Evolutionary conservation across 1,140 invertebrate species (phyloP), one percentile per base, ranked within the genome.

Genomic region (Carposina sasakii): DNA sequence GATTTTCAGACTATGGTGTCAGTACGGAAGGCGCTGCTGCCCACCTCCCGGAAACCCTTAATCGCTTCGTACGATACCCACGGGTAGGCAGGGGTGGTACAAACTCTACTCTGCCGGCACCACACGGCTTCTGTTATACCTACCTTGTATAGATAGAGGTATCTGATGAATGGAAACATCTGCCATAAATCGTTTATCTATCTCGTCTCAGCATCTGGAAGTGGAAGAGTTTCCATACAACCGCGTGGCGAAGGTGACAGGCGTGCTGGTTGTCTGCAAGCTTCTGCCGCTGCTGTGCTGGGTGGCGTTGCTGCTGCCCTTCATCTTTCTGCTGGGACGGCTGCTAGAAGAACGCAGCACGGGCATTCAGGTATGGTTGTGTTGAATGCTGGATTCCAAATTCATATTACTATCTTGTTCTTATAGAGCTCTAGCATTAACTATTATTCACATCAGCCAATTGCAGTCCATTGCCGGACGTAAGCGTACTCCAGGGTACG

Each of bases 361-460:
- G 2, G 76, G 76, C 1, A 68, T 79, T 30, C 65, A 71, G 62
- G 76, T 75, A 36, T 30, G 23, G n/a, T 52, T 6, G 24, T 12
- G 6, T 28, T 28, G 24, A 28, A 28, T 6, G 24, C 12, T 28
- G 12, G 12, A 28, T 6, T 12, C 6, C 6, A 28, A 5, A 6
- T 28, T 12, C 24, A 28, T 12, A 28, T 28, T 28, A 5, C 6
- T 6, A 6, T 6, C 12, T 28, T 28, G 6, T 28, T 28, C 12
- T 28, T 12, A 28, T 28, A 28, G 24, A 28, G 24, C 12, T 12
- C 24, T 28, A 28, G 6, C 24, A 6, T 6, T 28, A 6, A 5
- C 6, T 6, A 6, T 28, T 6, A 6, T 28, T 12, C 24, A 6
- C 12, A 5, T 12, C 6, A 28, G 24, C 12, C 12, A 28, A 28